Evolutionary conservation across 2,113 vertebrate genomes (phyloP), one percentile per base, ranked within the genome.

Genomic region (Capricornis sumatraensis): DNA sequence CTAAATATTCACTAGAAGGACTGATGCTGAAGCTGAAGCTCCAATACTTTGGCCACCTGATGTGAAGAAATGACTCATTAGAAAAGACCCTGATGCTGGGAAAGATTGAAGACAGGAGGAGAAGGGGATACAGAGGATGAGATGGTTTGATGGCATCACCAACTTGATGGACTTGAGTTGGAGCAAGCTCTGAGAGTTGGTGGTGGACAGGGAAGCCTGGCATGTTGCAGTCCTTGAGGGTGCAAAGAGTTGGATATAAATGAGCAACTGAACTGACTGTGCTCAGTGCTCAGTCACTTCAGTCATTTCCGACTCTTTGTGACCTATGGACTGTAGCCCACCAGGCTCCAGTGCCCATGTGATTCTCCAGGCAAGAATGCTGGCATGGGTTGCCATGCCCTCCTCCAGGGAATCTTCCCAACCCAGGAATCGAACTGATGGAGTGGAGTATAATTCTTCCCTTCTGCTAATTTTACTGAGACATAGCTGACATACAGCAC

Each of bases 361-460:
- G n/a, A 40, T 40, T 71, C 67, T 71, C n/a, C 67, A 23, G 67
- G n/a, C 67, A 71, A 71, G 67, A 71, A 71, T 40, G 21, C 67
- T 23, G 67, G n/a, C 11, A 1, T 40, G 67, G 19, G 67, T 71
- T 71, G 67, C n/a, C n/a, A 71, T 71, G 10, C 19, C n/a, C 19
- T 36, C 64, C n/a, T 40, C 67, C 19, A 23, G n/a, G 67, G 67
- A 36, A 71, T 71, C 19, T 71, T 71, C n/a, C 19, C 67, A 71
- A 71, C 19, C n/a, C n/a, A 71, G 19, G 67, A 40, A 71, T 71
- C 9, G 5, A 71, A 71, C 67, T 71, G 67, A 40, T 0, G 11
- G n/a, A 97, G 52, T 62, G n/a, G 87, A 76, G 30, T 76, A 64
- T 53, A 94, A 92, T 91, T 90, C 47, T 43, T 94, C 76, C 9